Conservation (phyloP, 2,888 invertebrate genomes). For the Drosophila greeni region DNA sequence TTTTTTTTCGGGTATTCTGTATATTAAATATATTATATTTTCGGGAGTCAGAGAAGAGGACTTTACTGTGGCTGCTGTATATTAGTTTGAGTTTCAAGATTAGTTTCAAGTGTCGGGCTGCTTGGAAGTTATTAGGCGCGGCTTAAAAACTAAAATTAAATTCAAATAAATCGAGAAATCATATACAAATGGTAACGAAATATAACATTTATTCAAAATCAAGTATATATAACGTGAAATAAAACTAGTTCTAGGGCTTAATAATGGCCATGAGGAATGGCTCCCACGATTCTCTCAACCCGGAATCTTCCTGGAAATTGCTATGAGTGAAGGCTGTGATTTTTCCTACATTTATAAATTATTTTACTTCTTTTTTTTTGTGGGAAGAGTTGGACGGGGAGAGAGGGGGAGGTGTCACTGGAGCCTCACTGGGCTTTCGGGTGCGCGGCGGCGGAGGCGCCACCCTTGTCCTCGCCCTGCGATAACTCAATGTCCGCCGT, state of each 20-base stretch:
- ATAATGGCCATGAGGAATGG: slow-evolving; percentile 19
- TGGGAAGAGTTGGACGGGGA: neutral
- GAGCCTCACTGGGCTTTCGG: slow-evolving; percentile 50
- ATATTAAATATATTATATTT: neutral
- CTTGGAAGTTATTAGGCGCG: slow-evolving; percentile 72
- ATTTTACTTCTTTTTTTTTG: slow-evolving; percentile 2
- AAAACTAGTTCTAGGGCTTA: slow-evolving; percentile 30
- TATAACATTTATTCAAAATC: slow-evolving; percentile 50
- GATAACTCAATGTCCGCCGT: slow-evolving; percentile 74
- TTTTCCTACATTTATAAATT: slow-evolving; percentile 16
- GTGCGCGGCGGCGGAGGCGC: slow-evolving; percentile 34
- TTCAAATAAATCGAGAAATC: slow-evolving; percentile 9
- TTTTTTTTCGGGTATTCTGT: neutral
- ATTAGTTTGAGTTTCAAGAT: slow-evolving; percentile 1
- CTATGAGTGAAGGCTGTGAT: slow-evolving; percentile 18
- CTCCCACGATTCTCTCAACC: slow-evolving; percentile 10
- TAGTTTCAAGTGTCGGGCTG: slow-evolving; percentile 33
- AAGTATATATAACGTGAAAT: slow-evolving; percentile 29
- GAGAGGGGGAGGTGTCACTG: slow-evolving; percentile 1
- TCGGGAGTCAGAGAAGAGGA: neutral
- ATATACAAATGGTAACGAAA: slow-evolving; percentile 22
- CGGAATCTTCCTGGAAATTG: slow-evolving; percentile 11
- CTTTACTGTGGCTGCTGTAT: slow-evolving; percentile 6
- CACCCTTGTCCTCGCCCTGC: slow-evolving; percentile 45
- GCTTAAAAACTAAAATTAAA: slow-evolving; percentile 47